Percentiles rank a stretch among this genome's conserved stretches.
Conservation (phyloP, 2,888 invertebrate genomes). For the Spisula subtruncata region DNA sequence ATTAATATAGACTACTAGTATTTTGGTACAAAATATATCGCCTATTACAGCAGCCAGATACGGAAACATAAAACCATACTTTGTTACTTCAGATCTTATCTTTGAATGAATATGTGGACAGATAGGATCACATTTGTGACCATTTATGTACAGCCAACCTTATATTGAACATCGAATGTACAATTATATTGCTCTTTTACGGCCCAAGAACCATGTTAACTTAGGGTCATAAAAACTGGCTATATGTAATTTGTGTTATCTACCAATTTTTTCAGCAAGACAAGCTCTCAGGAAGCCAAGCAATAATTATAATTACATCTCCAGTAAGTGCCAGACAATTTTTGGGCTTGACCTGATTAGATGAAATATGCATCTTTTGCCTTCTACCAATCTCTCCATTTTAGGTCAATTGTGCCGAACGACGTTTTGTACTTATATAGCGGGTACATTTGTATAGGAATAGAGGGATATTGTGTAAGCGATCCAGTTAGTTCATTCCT, state of each 20-base stretch:
- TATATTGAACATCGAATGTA: not conserved
- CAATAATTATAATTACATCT: not conserved
- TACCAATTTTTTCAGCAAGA: not conserved
- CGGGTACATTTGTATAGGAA: too few species aligned
- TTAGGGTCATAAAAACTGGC: not conserved
- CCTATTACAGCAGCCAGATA: not conserved
- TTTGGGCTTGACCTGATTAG: not conserved
- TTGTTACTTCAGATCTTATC: not conserved
- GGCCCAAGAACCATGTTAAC: not conserved
- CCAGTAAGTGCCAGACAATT: too few species aligned
- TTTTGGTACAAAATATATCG: not conserved
- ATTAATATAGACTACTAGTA: not conserved
- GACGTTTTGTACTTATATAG: too few species aligned
- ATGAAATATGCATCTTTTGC: not conserved
- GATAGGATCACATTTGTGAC: not conserved
- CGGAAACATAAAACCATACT: not conserved
- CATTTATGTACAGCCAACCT: not conserved
- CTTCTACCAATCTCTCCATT: too few species aligned
- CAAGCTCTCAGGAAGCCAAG: not conserved
- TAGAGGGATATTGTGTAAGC: too few species aligned
- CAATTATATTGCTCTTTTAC: not conserved
- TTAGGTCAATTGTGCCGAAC: too few species aligned
- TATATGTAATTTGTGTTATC: conserved; percentile 11
- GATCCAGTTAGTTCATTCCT: too few species aligned
- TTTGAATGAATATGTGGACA: not conserved